Conservation (phyloP, 2,888 invertebrate genomes). For the Ophioninae sp. region DNA sequence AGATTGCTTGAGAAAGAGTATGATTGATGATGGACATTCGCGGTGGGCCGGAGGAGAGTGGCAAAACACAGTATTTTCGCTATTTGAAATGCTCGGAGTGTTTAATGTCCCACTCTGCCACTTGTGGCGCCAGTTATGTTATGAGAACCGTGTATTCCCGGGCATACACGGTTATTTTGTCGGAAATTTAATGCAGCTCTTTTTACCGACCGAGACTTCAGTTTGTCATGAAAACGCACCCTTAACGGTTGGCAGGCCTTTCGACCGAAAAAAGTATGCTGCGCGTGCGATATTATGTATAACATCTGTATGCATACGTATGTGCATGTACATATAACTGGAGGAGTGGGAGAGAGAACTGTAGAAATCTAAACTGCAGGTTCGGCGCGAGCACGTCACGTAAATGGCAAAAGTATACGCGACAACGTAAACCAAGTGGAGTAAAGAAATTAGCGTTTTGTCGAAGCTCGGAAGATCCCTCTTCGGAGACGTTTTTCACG, state of each 20-base stretch:
- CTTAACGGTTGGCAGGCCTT: background rate
- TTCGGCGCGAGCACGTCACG: slow-evolving; percentile 68
- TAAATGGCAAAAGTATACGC: slow-evolving; percentile 71
- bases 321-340: background rate
- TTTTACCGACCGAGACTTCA: slow-evolving; percentile 13
- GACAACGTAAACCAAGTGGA: slow-evolving; percentile 66
- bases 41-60: background rate
- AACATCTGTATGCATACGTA: slow-evolving; percentile 27
- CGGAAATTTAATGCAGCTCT: background rate
- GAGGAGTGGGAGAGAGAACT: slow-evolving; percentile 34
- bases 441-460: slow-evolving; percentile 52
- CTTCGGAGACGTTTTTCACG: slow-evolving; percentile 54
- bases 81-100: too few relatives aligned
- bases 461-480: slow-evolving; percentile 63
- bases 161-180: too few relatives aligned
- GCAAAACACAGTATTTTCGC: background rate
- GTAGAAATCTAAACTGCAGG: slow-evolving; percentile 60
- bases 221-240: slow-evolving; percentile 16
- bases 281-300: slow-evolving; percentile 7
- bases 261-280: background rate
- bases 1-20: background rate
- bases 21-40: background rate
- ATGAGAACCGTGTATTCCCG: too few relatives aligned
- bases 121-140: background rate
- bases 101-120: background rate